Percentiles rank a stretch among this genome's conserved stretches.
Conservation (phyloP, 2,888 invertebrate species). For the Dynastes hyllus region DNA sequence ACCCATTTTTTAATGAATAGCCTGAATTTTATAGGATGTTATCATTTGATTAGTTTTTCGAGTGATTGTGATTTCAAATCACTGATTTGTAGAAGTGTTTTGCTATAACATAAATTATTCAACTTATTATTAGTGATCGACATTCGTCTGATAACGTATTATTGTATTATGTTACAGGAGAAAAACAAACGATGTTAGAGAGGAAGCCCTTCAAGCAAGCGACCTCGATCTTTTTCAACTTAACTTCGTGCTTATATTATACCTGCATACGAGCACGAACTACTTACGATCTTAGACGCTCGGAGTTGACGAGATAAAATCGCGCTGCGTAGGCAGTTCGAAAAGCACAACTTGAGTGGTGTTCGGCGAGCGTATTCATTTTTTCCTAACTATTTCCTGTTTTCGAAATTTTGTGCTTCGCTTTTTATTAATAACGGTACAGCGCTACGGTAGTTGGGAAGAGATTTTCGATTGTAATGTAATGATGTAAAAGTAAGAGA, state of each 20-base stretch:
- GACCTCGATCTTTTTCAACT: conserved; percentile 6
- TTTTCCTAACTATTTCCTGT: conserved; percentile 32
- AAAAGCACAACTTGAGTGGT: conserved; percentile 24
- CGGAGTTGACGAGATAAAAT: conserved; percentile 35
- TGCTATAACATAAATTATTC: too few relatives aligned
- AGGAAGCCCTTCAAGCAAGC: conserved; percentile 10
- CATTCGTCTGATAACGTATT: too few relatives aligned
- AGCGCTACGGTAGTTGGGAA: background rate
- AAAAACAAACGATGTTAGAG: background rate
- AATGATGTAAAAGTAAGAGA: conserved; percentile 6
- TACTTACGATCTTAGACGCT: conserved; percentile 18
- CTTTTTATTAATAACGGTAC: background rate
- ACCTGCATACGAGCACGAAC: conserved; percentile 9
- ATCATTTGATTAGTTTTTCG: too few relatives aligned
- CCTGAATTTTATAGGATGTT: too few relatives aligned
- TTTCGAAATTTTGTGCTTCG: conserved; percentile 3
- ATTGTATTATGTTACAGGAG: background rate
- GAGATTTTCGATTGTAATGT: background rate
- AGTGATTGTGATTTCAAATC: too few relatives aligned
- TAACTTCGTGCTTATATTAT: conserved; percentile 2
- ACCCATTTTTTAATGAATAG: too few relatives aligned
- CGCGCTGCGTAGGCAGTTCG: conserved; percentile 26
- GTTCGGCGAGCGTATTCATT: conserved; percentile 6
- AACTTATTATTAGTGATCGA: too few relatives aligned
- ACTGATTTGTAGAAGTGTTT: too few relatives aligned